phyloP scores from a whole-genome alignment of 2,888 invertebrate species.

The Hyppa rectilinea region DNA sequence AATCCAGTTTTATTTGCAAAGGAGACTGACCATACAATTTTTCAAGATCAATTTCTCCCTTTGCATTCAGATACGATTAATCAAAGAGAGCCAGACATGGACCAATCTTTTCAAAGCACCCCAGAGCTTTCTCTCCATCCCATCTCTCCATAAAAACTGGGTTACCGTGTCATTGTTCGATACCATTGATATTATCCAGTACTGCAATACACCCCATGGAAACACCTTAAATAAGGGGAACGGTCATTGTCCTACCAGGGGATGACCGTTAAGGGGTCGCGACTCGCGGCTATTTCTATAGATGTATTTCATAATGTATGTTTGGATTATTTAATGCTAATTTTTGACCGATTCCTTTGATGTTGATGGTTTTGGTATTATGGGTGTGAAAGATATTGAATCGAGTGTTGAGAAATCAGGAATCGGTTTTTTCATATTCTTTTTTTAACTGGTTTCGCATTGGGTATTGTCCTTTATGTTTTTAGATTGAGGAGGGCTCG shows the following conservation, averaged over 20 bases:
- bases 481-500: too few relatives aligned
- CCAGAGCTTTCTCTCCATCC: conserved; percentile 5
- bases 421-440: too few relatives aligned
- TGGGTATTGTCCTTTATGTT: too few relatives aligned
- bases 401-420: too few relatives aligned
- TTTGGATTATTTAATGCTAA: conserved; percentile 32
- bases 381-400: background rate
- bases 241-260: conserved; percentile 59
- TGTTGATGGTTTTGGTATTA: background rate
- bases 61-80: conserved; percentile 3
- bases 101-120: conserved; percentile 20
- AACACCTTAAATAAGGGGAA: conserved; percentile 48
- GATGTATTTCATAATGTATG: conserved; percentile 35
- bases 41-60: conserved; percentile 19
- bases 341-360: conserved; percentile 19
- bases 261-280: conserved; percentile 64
- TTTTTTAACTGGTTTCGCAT: too few relatives aligned
- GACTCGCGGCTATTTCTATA: conserved; percentile 36
- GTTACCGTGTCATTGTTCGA: conserved; percentile 61
- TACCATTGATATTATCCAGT: conserved; percentile 44
- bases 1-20: conserved; percentile 19
- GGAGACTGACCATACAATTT: background rate
- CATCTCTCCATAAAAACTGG: conserved; percentile 51
- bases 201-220: conserved; percentile 41
- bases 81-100: conserved; percentile 11